Conservation (phyloP, 2,113 vertebrate genomes). For the Struthio camelus region DNA sequence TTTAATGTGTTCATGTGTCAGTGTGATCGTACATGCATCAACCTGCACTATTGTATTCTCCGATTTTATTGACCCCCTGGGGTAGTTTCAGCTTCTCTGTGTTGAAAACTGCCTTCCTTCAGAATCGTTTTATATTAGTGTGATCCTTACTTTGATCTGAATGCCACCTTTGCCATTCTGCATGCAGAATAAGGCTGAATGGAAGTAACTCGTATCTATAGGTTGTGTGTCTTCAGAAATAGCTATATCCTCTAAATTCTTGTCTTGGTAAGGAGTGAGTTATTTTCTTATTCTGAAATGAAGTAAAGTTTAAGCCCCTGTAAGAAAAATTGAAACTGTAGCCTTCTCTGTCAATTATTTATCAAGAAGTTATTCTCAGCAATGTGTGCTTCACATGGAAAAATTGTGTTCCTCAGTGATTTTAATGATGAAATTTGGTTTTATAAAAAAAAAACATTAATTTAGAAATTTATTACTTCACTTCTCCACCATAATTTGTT, state of each 20-base stretch:
- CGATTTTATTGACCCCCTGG: not conserved
- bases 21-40: accelerated
- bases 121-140: not conserved
- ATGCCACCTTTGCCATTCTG: not conserved
- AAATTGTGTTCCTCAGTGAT: not conserved
- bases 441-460: not conserved
- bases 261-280: not conserved
- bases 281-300: not conserved
- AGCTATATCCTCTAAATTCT: not conserved
- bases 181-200: not conserved
- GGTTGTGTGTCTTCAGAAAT: not conserved
- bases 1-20: not conserved
- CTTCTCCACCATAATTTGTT: not conserved
- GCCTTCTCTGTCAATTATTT: not conserved
- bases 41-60: not conserved
- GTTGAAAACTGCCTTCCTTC: not conserved
- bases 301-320: not conserved
- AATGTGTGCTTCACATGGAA: not conserved
- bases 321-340: not conserved
- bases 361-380: not conserved
- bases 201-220: not conserved
- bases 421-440: not conserved
- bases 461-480: not conserved
- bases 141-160: not conserved
- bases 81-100: not conserved